Evolutionary conservation across 2,113 vertebrate genomes (phyloP).

Genomic region (Steatornis caripensis): DNA sequence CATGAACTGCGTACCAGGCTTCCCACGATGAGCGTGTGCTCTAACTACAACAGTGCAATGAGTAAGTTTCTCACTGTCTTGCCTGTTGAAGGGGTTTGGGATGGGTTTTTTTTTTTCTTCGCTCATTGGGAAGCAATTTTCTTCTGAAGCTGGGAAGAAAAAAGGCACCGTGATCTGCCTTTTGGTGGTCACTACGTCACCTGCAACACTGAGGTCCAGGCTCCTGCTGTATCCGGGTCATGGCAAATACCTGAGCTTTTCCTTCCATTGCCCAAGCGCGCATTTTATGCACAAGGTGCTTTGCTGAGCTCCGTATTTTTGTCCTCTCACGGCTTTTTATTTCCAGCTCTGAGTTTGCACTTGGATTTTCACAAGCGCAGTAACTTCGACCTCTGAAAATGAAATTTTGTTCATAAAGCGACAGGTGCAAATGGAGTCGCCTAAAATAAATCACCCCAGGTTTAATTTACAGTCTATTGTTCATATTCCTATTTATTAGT

Average conservation of each 20-base stretch:
- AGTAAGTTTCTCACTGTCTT: background rate
- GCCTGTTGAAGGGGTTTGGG: background rate
- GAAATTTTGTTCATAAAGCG: background rate
- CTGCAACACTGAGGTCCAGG: background rate
- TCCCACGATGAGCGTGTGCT: background rate
- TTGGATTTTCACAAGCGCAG: background rate
- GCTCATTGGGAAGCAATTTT: background rate
- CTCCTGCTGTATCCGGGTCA: background rate
- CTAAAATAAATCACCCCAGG: background rate
- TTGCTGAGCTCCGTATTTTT: background rate
- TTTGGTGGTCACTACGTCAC: background rate
- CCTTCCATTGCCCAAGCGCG: background rate
- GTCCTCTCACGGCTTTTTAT: background rate
- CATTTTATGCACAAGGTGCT: background rate
- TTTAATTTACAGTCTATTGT: background rate
- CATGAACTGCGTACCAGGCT: background rate
- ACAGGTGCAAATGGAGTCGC: background rate
- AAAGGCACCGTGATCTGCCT: accelerated
- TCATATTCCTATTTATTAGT: background rate
- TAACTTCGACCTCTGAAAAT: background rate
- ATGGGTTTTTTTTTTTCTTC: background rate
- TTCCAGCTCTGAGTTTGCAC: background rate
- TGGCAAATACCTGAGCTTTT: background rate
- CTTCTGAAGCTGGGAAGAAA: background rate
- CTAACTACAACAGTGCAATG: background rate